Evolutionary conservation across 2,888 invertebrate genomes (phyloP).

Genomic region (Pyrgus malvae): DNA sequence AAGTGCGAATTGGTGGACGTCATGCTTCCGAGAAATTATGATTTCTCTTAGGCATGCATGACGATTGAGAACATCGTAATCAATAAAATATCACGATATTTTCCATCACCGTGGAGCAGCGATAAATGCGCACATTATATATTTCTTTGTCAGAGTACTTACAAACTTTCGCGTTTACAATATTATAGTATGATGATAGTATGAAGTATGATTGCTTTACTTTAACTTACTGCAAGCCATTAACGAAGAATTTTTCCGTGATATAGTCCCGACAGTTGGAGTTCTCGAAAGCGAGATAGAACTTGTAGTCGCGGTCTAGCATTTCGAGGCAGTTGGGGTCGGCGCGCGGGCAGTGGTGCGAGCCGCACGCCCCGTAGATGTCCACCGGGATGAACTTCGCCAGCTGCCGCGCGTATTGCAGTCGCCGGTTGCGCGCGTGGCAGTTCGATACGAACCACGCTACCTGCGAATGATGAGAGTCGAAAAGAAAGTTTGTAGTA

Average conservation of each 20-base stretch:
- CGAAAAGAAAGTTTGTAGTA: too few relatives aligned
- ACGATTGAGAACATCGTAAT: too few relatives aligned
- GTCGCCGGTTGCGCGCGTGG: conserved; percentile 93
- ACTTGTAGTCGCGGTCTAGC: conserved; percentile 96
- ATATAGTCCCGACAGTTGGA: conserved; percentile 98
- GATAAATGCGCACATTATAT: too few relatives aligned
- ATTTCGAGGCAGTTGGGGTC: conserved; percentile 94
- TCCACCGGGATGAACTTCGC: conserved; percentile 93
- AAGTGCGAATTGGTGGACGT: too few relatives aligned
- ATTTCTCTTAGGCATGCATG: too few relatives aligned
- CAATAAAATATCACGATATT: too few relatives aligned
- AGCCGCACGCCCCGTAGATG: conserved; percentile 95
- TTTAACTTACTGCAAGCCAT: conserved; percentile 90
- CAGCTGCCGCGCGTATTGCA: conserved; percentile 93
- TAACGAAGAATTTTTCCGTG: conserved; percentile 98
- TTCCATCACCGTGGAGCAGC: too few relatives aligned
- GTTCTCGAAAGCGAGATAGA: conserved; percentile 98
- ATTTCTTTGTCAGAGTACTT: too few relatives aligned
- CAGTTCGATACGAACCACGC: conserved; percentile 99
- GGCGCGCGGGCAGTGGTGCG: conserved; percentile 90
- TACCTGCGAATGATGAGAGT: too few relatives aligned
- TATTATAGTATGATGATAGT: too few relatives aligned
- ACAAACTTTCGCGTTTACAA: too few relatives aligned
- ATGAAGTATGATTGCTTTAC: not conserved
- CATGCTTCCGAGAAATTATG: too few relatives aligned